A percentile compares a stretch with the other conserved stretches of the same genome.
Evolutionary conservation across 1,140 invertebrate species (phyloP).

Genomic region (Zelostemma sp.): DNA sequence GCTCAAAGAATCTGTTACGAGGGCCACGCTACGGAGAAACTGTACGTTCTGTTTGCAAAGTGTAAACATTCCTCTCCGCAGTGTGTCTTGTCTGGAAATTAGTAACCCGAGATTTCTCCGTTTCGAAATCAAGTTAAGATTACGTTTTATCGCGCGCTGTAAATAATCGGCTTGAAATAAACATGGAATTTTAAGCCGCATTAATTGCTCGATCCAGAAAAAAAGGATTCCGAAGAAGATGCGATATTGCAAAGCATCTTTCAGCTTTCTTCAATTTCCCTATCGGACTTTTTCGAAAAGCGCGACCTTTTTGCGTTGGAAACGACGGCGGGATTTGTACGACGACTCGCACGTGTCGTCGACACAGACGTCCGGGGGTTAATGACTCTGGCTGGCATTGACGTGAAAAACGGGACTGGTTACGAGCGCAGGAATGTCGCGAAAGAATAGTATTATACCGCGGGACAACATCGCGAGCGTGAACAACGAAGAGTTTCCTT

Average conservation of each 20-base stretch:
- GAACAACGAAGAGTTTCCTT: constrained; percentile 38
- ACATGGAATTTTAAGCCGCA: neutral
- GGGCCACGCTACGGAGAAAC: constrained; percentile 25
- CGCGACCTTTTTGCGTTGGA: no score
- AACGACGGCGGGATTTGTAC: constrained; percentile 19
- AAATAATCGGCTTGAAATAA: neutral
- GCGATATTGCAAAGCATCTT: no score
- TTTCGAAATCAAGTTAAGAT: constrained; percentile 4
- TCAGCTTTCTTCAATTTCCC: no score
- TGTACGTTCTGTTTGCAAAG: constrained; percentile 25
- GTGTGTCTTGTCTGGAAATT: constrained; percentile 8
- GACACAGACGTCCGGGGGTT: constrained; percentile 22
- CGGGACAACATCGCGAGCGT: constrained; percentile 18
- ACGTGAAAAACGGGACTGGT: constrained; percentile 47
- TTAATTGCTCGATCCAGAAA: neutral
- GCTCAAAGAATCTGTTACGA: constrained; percentile 35
- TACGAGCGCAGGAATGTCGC: constrained; percentile 34
- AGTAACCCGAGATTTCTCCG: constrained; percentile 6
- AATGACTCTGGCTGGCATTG: constrained; percentile 26
- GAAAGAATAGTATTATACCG: constrained; percentile 50
- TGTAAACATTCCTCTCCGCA: constrained; percentile 19
- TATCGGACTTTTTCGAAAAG: no score
- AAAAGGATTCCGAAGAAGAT: no score
- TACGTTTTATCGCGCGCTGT: constrained; percentile 1
- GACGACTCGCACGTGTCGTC: constrained; percentile 6